These are phyloP conservation scores for Oryzias dopingdopingensis DNA, from an alignment of 2,797 vertebrate species.

Conservation along the genomic window DNA sequence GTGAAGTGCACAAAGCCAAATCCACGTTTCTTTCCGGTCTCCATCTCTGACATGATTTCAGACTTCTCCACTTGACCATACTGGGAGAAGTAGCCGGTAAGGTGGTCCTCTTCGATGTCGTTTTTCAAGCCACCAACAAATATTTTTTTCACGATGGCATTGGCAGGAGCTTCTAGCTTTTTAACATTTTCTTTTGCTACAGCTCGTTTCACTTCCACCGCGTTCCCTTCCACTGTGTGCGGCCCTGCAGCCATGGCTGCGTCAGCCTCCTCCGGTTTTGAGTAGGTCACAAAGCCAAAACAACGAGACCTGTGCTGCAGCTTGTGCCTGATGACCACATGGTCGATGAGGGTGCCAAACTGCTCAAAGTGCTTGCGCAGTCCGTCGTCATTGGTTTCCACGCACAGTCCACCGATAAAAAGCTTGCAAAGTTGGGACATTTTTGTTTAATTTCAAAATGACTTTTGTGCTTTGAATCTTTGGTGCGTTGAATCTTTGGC, in stretches of 20 bases:
- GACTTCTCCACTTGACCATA: slow-evolving; percentile 94
- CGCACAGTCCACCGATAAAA: slow-evolving; percentile 95
- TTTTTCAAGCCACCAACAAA: slow-evolving; percentile 93
- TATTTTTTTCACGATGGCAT: slow-evolving; percentile 90
- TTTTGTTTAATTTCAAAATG: slow-evolving; percentile 49
- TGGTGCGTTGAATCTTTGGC: too few species aligned
- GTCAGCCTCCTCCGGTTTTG: slow-evolving; percentile 91
- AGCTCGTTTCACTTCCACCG: slow-evolving; percentile 94
- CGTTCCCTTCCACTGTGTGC: slow-evolving; percentile 92
- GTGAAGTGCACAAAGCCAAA: slow-evolving; percentile 97
- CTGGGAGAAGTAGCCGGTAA: slow-evolving; percentile 86
- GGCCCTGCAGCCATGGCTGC: slow-evolving; percentile 94
- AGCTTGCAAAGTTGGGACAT: slow-evolving; percentile 94
- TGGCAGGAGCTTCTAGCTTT: slow-evolving; percentile 91
- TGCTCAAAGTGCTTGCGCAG: slow-evolving; percentile 93
- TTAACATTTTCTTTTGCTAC: slow-evolving; percentile 95
- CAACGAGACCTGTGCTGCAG: slow-evolving; percentile 94
- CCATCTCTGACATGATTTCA: slow-evolving; percentile 96
- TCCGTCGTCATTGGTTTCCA: slow-evolving; percentile 94
- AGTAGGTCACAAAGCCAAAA: slow-evolving; percentile 97
- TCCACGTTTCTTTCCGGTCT: slow-evolving; percentile 92
- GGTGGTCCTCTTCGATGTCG: slow-evolving; percentile 87
- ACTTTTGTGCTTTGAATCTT: too few species aligned
- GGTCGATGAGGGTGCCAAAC: slow-evolving; percentile 92
- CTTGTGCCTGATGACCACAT: slow-evolving; percentile 95